These are phyloP conservation scores for Epirrita christyi DNA, from an alignment of 2,888 invertebrate genomes.

Conservation along the genomic window DNA sequence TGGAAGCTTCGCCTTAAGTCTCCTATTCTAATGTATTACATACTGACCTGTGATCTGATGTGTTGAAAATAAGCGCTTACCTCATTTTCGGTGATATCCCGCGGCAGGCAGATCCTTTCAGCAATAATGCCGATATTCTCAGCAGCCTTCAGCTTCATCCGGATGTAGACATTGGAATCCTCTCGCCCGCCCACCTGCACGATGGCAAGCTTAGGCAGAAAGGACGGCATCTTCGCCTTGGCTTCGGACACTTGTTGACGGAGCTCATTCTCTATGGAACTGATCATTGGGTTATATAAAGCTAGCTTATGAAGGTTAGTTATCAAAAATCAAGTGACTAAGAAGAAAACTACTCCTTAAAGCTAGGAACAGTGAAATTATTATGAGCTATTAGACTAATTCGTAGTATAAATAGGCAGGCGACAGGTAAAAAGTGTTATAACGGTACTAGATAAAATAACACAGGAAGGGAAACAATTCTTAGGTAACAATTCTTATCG, in stretches of 20 bases:
- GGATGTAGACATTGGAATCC: constrained; percentile 99
- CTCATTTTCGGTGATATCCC: constrained; percentile 92
- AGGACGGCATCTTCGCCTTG: constrained; percentile 84
- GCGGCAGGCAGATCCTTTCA: constrained; percentile 91
- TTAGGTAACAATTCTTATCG: too few species aligned
- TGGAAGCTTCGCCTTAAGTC: too few species aligned
- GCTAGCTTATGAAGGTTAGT: too few species aligned
- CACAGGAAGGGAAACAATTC: not conserved
- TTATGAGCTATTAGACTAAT: not conserved
- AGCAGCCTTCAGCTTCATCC: constrained; percentile 97
- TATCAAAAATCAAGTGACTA: too few species aligned
- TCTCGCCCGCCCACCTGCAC: constrained; percentile 98
- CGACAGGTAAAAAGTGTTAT: not conserved
- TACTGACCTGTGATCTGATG: too few species aligned
- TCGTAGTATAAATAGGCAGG: too few species aligned
- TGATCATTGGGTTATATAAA: constrained; percentile 51
- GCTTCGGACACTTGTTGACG: constrained; percentile 87
- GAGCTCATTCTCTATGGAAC: constrained; percentile 89
- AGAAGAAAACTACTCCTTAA: too few species aligned
- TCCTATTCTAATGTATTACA: too few species aligned
- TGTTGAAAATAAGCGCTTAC: too few species aligned
- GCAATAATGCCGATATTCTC: constrained; percentile 94
- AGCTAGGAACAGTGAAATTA: too few species aligned
- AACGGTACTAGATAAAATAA: not conserved
- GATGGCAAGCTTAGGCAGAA: constrained; percentile 93